phyloP scores from a whole-genome alignment of 1,140 invertebrate species.

The Vanessa atalanta region DNA sequence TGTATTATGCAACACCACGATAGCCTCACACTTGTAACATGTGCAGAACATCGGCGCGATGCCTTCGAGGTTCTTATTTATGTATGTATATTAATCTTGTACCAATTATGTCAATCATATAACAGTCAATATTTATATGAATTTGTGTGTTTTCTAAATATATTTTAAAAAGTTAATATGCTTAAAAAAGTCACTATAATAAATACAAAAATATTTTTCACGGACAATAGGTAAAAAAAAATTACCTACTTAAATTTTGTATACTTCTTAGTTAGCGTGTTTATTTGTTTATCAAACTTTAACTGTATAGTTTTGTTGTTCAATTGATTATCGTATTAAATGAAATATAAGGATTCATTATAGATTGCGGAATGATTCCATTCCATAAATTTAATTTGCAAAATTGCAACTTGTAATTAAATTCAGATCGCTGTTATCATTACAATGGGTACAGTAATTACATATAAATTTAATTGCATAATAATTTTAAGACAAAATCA shows the following conservation, averaged over 20 bases:
- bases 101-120: no score
- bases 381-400: not conserved
- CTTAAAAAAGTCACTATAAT: no score
- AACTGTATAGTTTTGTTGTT: no score
- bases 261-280: no score
- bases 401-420: not conserved
- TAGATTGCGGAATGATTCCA: not conserved
- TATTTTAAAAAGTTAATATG: no score
- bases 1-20: conserved; percentile 7
- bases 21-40: not conserved
- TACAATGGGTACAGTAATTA: not conserved
- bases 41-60: not conserved
- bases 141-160: no score
- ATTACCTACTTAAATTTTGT: no score
- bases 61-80: not conserved
- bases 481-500: not conserved
- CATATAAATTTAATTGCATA: not conserved
- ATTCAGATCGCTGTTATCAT: not conserved
- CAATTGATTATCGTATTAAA: not conserved
- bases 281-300: no score
- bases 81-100: no score
- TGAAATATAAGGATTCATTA: not conserved
- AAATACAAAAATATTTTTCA: no score
- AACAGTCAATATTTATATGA: no score
- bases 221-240: no score